These are phyloP conservation scores for Nematostella vectensis DNA, from an alignment of 92 coral and sea anemone genomes.

Conservation along the genomic window DNA sequence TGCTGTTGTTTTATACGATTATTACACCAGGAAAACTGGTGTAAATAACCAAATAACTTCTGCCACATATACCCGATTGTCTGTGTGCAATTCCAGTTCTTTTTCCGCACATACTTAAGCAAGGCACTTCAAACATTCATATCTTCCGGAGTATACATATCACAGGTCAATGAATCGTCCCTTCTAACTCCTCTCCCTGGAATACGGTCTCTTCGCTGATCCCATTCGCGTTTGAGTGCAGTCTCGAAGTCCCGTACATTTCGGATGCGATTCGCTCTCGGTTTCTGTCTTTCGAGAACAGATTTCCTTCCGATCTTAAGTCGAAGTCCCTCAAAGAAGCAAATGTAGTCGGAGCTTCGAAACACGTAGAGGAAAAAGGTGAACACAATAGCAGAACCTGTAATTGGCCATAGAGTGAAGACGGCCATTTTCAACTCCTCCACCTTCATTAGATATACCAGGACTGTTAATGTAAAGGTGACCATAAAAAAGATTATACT, in stretches of 20 bases:
- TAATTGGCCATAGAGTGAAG: slow-evolving; percentile 23
- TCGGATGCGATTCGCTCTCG: not conserved
- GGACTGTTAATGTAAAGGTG: slow-evolving; percentile 15
- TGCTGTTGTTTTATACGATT: too few relatives aligned
- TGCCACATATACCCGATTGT: too few relatives aligned
- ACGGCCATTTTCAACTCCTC: slow-evolving; percentile 10
- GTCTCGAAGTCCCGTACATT: not conserved
- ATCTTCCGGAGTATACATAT: too few relatives aligned
- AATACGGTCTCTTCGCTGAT: not conserved
- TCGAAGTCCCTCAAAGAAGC: slow-evolving; percentile 19
- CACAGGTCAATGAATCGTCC: too few relatives aligned
- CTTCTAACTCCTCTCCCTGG: not conserved
- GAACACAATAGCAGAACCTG: slow-evolving; percentile 5
- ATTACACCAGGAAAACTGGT: too few relatives aligned
- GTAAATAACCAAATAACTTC: too few relatives aligned
- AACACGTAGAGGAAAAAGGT: slow-evolving; percentile 17
- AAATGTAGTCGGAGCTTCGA: slow-evolving; percentile 20
- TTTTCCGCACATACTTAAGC: too few relatives aligned
- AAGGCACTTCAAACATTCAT: too few relatives aligned
- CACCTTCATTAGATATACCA: slow-evolving; percentile 18
- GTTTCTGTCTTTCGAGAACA: slow-evolving; percentile 3
- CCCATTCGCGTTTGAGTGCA: not conserved
- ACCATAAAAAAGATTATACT: slow-evolving; percentile 28
- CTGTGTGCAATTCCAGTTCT: too few relatives aligned
- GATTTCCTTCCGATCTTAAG: slow-evolving; percentile 16